phyloP scores from a whole-genome alignment of 2,113 vertebrate species.

The Mus spicilegus region DNA sequence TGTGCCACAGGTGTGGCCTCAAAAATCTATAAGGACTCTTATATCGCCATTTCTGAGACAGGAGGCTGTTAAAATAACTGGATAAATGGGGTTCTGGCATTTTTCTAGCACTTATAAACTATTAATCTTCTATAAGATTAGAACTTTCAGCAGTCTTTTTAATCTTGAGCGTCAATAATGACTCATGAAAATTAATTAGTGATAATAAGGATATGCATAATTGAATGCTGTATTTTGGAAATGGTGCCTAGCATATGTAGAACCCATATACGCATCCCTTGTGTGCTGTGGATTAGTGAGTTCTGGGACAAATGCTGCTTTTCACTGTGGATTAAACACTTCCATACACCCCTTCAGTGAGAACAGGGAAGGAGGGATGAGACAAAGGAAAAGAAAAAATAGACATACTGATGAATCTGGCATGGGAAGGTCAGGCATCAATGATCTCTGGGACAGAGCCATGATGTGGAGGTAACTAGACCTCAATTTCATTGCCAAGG shows the following conservation, averaged over 20 bases:
- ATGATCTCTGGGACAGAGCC: neutral
- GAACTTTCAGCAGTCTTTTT: slow-evolving; percentile 5
- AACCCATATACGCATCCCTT: neutral
- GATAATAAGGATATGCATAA: neutral
- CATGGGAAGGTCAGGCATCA: neutral
- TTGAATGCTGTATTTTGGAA: neutral
- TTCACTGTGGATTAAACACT: neutral
- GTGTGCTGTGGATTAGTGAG: neutral
- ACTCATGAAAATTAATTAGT: slow-evolving; percentile 13
- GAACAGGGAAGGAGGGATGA: neutral
- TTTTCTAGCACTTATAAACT: neutral
- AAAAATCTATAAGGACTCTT: neutral
- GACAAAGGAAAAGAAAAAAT: neutral
- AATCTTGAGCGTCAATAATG: neutral
- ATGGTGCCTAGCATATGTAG: neutral
- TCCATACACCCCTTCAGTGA: neutral
- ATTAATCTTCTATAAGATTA: neutral
- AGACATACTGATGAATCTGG: neutral
- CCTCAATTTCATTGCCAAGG: neutral
- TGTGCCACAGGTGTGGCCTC: neutral
- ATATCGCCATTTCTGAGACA: neutral
- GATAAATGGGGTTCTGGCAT: neutral
- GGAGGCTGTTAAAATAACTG: neutral
- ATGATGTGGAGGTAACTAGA: neutral
- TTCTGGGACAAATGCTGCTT: neutral